Evolutionary conservation across 2,113 vertebrate species (phyloP).

Genomic region (Hipposideros armiger): DNA sequence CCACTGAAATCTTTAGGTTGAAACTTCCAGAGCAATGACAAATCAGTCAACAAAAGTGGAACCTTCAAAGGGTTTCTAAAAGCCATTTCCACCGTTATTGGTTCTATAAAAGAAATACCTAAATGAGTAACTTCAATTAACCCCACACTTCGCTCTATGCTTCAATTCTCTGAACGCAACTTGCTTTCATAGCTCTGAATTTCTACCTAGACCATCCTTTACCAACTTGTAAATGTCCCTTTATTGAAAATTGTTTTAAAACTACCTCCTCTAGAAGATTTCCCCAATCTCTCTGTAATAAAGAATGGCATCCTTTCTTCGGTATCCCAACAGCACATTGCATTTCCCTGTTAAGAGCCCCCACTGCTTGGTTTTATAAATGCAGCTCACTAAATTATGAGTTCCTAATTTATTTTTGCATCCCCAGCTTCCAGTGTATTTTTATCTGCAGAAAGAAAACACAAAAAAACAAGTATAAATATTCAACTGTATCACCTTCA

Average conservation of each 20-base stretch:
- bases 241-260: conserved; percentile 28
- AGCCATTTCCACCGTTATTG: conserved; percentile 95
- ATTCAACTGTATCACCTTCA: conserved; percentile 89
- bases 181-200: conserved; percentile 24
- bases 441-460: not conserved
- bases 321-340: not conserved
- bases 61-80: conserved; percentile 98
- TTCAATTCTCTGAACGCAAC: not conserved
- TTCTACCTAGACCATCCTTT: not conserved
- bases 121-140: conserved; percentile 59
- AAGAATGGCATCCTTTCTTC: not conserved
- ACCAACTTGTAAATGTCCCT: not conserved
- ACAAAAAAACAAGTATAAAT: not conserved
- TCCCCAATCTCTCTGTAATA: not conserved
- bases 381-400: not conserved
- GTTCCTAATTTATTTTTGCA: not conserved
- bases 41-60: conserved; percentile 92
- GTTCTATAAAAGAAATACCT: conserved; percentile 89
- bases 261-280: not conserved
- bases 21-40: conserved; percentile 97
- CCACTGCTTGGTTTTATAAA: not conserved
- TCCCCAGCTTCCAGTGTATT: not conserved
- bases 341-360: not conserved
- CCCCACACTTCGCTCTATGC: not conserved
- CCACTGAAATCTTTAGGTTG: conserved; percentile 88